These are phyloP conservation scores for Drosophila gaucha DNA, from an alignment of 2,888 invertebrate genomes.

Conservation along the genomic window DNA sequence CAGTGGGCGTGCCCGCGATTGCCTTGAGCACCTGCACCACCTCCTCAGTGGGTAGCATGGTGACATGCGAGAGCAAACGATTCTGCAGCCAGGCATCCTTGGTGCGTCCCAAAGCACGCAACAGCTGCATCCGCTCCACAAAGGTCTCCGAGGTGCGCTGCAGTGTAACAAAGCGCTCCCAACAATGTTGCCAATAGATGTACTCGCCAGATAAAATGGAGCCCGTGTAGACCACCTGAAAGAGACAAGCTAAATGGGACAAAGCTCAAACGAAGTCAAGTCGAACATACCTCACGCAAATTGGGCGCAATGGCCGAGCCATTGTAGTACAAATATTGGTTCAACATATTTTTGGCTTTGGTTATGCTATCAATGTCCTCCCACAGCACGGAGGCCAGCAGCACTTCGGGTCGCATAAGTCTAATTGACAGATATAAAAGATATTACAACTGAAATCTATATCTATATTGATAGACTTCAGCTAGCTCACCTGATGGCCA, in stretches of 20 bases:
- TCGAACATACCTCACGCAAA: constrained; percentile 82
- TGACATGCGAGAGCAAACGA: constrained; percentile 84
- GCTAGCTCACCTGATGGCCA: constrained; percentile 80
- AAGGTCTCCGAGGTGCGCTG: constrained; percentile 83
- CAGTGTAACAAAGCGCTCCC: constrained; percentile 83
- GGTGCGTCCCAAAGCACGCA: constrained; percentile 84
- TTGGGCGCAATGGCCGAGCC: constrained; percentile 83
- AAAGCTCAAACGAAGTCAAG: fast-evolving
- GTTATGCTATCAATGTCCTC: constrained; percentile 83
- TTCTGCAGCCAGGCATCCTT: constrained; percentile 85
- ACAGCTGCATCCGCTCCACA: constrained; percentile 84
- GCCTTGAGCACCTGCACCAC: constrained; percentile 85
- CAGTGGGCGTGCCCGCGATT: constrained; percentile 85
- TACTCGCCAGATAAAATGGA: constrained; percentile 85
- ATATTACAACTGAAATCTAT: not conserved
- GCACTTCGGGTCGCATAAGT: constrained; percentile 83
- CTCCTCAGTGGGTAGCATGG: constrained; percentile 84
- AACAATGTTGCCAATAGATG: constrained; percentile 85
- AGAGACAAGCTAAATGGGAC: no score
- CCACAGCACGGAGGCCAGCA: constrained; percentile 84
- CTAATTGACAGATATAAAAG: constrained; percentile 45
- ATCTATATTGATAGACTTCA: no score
- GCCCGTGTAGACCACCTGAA: constrained; percentile 85
- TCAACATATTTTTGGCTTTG: constrained; percentile 83
- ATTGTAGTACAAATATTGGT: constrained; percentile 82